A percentile compares a stretch with the other conserved stretches of the same genome.
Evolutionary conservation across 2,797 vertebrate species (phyloP).

Genomic region (Podarcis lilfordi): DNA sequence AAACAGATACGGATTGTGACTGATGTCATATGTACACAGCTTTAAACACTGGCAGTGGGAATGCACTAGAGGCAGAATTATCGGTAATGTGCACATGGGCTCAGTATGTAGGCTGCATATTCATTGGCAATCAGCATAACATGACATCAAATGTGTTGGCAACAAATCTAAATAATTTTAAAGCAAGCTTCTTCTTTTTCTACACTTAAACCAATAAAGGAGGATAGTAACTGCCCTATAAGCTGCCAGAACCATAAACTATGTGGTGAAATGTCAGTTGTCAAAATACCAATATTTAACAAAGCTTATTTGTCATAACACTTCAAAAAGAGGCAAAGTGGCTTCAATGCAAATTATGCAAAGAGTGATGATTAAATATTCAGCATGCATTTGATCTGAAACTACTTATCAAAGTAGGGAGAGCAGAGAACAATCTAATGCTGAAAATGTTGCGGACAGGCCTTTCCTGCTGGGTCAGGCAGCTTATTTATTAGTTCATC

Average conservation of each 20-base stretch:
- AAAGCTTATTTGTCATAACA: conserved; percentile 20
- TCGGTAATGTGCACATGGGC: too few relatives aligned
- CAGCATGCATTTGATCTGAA: not conserved
- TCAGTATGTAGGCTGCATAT: not conserved
- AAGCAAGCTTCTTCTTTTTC: not conserved
- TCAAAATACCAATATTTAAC: not conserved
- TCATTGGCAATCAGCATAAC: not conserved
- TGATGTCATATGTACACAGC: too few relatives aligned
- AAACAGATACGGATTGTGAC: too few relatives aligned
- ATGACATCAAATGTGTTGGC: not conserved
- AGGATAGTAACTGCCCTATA: not conserved
- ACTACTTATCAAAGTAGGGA: not conserved
- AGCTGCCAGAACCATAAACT: not conserved
- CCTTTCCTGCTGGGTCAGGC: not conserved
- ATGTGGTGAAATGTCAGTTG: not conserved
- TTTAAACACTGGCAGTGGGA: too few relatives aligned
- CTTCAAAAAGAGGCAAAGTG: not conserved
- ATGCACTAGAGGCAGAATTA: too few relatives aligned
- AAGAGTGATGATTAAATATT: not conserved
- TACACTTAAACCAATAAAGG: conserved; percentile 10
- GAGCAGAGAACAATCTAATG: not conserved
- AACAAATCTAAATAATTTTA: not conserved
- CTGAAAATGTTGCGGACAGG: not conserved
- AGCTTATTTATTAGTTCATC: conserved; percentile 23
- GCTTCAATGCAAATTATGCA: not conserved